Base-by-base conservation (phyloP, 2,888 invertebrate species). In the Notodonta dromedarius region DNA sequence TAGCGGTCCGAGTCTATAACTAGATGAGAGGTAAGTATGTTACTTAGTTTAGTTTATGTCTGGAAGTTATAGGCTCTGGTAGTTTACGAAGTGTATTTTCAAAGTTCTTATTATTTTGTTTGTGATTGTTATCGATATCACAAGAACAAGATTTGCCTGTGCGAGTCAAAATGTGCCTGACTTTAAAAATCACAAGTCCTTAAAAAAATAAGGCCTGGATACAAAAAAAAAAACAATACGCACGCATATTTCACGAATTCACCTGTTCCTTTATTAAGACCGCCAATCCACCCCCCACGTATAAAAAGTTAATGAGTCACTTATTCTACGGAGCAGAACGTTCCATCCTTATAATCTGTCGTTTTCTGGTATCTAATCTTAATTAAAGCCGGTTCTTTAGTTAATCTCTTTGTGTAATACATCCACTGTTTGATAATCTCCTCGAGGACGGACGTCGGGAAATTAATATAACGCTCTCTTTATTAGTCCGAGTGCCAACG, bases 401-500 rank as follows among this genome's bases (percentile, higher is more conserved):
- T 63, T 69, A 72, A 70, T 65, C 72, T 59, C 65, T 70, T 70
- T 69, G 63, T 67, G 68, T 71, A 67, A 71, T 71, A 68, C 54
- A 71, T 72, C 62, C 63, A 66, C 65, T 66, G 70, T 70, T 72
- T 63, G 66, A 76, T 61, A 69, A 66, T 72, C 69, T 72, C 60
- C 14, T 52, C 56, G 63, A 67, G 63, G 63, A 59, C 63, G 66
- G 65, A 48, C 51, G 56, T 64, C 62, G 65, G 59, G 58, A 71
- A 74, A 74, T 76, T 74, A 74, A 69, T 74, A 70, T 62, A 66
- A 67, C 61, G 61, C 60, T 63, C 68, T 67, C 68, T 67, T 68
- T 70, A 75, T 70, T 71, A 70, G 69, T 67, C 67, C 67, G 56
- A 56, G 63, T 73, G 69, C 73, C 69, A 73, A 66, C 63, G 67